Base-by-base conservation (phyloP, 2,797 vertebrate species). In the Fistularia tabacaria region DNA sequence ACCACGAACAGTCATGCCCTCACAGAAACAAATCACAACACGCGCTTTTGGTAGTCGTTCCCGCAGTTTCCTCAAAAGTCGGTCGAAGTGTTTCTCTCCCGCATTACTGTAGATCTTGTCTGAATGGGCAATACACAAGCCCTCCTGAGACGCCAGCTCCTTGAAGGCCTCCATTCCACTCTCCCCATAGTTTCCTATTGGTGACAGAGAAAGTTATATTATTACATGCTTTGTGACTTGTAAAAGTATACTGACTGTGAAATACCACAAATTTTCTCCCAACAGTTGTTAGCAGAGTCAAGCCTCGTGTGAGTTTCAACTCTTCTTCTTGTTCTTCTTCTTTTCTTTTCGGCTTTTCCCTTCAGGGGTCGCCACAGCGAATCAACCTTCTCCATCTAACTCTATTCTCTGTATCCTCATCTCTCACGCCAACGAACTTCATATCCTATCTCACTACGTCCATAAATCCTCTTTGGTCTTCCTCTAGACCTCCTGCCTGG, bases 61-160 rank as follows among this genome's bases (percentile, higher is more conserved):
- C 0, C 95, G 87, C 48, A 99, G 93, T 70, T 98, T 99, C 76
- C 92, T 91, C 47, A 99, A 87, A 39, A 99, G 92, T 1, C 96
- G 92, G 52, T 99, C 97, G 54, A 95, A 99, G 81, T 94, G 94
- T 83, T 94, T 96, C 74, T 99, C 97, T 0, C 94, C 97, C 0
- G 97, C 96, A 0, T 98, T 99, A 77, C 97, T 99, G 90, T 99
- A 99, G 91, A 99, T 99, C 85, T 99, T 99, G 88, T 98, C 97
- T 0, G 96, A 98, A 80, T 98, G 95, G 57, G 97, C 95, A 49
- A 99, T 99, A 76, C 97, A 99, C 43, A 99, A 89, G 38, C 96
- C 95, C 68, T 98, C 97, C 81, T 91, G 93, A 53, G 97, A 91
- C 51, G 94, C 97, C 85, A 99, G 65, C 80, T 98, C 97, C 83